Conservation (phyloP, 2,888 invertebrate genomes). For the Cantharis rufa region DNA sequence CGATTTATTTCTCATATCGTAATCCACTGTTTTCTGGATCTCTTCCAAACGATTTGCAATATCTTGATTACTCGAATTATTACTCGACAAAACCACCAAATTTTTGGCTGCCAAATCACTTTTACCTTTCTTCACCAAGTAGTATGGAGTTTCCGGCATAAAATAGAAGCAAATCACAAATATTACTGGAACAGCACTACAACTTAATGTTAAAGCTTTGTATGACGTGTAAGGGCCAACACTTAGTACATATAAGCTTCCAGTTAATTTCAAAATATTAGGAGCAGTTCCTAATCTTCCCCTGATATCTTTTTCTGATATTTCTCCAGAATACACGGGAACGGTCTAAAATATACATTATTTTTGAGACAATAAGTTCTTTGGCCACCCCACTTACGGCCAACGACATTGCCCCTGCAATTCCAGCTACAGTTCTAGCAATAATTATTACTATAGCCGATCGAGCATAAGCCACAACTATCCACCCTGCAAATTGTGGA, state of each 20-base stretch:
- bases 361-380: neutral
- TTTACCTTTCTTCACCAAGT: constrained; percentile 52
- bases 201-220: constrained; percentile 46
- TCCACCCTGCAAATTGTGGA: constrained; percentile 61
- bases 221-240: constrained; percentile 53
- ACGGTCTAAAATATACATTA: constrained; percentile 45
- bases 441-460: constrained; percentile 60
- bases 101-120: constrained; percentile 45
- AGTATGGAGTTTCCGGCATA: constrained; percentile 59
- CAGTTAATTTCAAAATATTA: constrained; percentile 51
- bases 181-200: constrained; percentile 47
- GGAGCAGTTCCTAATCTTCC: constrained; percentile 50
- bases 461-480: constrained; percentile 40
- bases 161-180: constrained; percentile 51
- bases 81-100: constrained; percentile 44
- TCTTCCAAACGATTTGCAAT: constrained; percentile 52
- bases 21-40: constrained; percentile 48
- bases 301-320: constrained; percentile 57
- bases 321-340: constrained; percentile 53
- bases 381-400: constrained; percentile 17
- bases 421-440: constrained; percentile 68
- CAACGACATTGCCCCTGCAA: constrained; percentile 66
- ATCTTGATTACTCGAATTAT: constrained; percentile 46
- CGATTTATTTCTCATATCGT: constrained; percentile 48
- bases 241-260: constrained; percentile 50